phyloP scores from a whole-genome alignment of 2,888 invertebrate species.

The Chymomyza caudatula region DNA sequence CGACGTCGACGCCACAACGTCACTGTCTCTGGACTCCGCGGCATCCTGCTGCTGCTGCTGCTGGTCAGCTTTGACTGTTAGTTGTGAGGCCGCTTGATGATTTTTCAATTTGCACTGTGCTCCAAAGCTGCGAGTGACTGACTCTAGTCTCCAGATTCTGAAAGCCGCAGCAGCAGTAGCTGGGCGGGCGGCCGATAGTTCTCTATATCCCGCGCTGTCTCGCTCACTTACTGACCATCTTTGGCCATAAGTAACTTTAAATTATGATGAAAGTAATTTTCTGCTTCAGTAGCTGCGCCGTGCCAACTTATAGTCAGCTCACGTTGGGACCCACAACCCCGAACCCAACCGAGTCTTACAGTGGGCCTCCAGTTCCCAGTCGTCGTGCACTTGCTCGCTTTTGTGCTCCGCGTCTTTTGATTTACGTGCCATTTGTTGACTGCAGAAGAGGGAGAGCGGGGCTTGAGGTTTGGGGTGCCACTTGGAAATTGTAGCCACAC shows the following conservation, averaged over 20 bases:
- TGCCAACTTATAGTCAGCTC: conserved; percentile 45
- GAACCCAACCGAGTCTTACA: background rate
- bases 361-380: background rate
- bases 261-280: conserved; percentile 76
- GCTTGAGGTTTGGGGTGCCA: conserved; percentile 15
- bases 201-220: background rate
- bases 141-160: conserved; percentile 45
- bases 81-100: conserved; percentile 47
- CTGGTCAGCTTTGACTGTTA: no score
- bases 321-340: conserved; percentile 32
- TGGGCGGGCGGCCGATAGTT: conserved; percentile 6
- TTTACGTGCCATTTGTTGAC: conserved; percentile 4
- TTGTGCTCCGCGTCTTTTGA: conserved; percentile 6
- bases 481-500: conserved; percentile 49
- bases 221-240: background rate
- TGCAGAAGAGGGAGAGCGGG: background rate
- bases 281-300: conserved; percentile 72
- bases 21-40: no score
- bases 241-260: conserved; percentile 68
- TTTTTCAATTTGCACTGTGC: conserved; percentile 69
- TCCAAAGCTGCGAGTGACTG: conserved; percentile 11
- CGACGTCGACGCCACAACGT: no score
- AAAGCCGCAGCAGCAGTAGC: conserved; percentile 29
- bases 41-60: background rate
- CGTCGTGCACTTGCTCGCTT: background rate